Base-by-base conservation (phyloP, 2,888 invertebrate genomes). In the Mellilla xanthometata region DNA sequence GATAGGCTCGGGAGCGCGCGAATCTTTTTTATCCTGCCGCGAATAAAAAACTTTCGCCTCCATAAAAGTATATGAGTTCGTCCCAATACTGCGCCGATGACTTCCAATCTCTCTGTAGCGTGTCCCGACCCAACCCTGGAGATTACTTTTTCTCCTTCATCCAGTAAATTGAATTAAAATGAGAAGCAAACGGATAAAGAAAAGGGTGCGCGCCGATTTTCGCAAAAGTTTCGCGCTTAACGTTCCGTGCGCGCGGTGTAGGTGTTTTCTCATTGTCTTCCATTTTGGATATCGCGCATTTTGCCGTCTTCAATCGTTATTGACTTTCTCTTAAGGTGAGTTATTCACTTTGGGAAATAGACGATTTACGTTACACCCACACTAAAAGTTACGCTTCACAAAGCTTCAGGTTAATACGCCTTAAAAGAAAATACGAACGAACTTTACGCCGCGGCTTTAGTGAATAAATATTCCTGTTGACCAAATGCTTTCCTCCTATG, bases 151-250 rank as follows among this genome's bases (percentile, higher is more conserved):
- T 83, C 81, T 79, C 80, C 83, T 75, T 81, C 83, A 86, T 86
- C 82, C 82, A 80, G 77, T 81, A 83, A 84, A 87, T 87, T 87
- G 87, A 86, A 86, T 87, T 86, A 84, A 86, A 87, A 86, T 82
- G 83, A 81, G 82, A 81, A 82, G 80, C 76, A 78, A 85, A 82
- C 80, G 80, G 78, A 79, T 80, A 81, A 81, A 83, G 77, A 78
- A 82, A 83, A 79, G 81, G 81, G 79, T 77, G 70, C 72, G 69
- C 68, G 77, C 67, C 80, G 78, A 82, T 81, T 83, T 78, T 79
- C 77, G 66, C 76, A 60, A 76, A 72, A 76, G 74, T 76, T 76
- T 76, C 65, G 62, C 68, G 63, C 72, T 75, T 78, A 76, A 77
- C 76, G 68, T 70, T 60, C 36, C 38, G 38, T 57, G 48, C 56